Evolutionary conservation across 2,888 invertebrate species (phyloP).

Genomic region (Drosophila nr. medialis): DNA sequence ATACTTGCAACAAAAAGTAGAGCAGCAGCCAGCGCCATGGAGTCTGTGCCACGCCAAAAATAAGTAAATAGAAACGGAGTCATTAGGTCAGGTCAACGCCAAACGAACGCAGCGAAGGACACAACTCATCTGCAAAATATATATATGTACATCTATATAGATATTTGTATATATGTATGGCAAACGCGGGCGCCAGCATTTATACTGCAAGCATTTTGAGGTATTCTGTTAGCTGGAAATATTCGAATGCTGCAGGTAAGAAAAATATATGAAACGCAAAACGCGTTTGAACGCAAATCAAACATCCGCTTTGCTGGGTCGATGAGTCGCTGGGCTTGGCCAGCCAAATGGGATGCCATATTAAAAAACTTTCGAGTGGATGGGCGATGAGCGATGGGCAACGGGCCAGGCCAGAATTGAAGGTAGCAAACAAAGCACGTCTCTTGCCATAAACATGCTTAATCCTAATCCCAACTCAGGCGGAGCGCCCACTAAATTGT

Average conservation of each 20-base stretch:
- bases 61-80: slow-evolving; percentile 52
- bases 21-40: slow-evolving; percentile 54
- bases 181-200: slow-evolving; percentile 57
- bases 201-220: slow-evolving; percentile 39
- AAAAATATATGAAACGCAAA: slow-evolving; percentile 42
- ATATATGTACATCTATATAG: background rate
- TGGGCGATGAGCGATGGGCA: background rate
- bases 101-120: slow-evolving; percentile 47
- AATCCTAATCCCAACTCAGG: slow-evolving; percentile 42
- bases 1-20: slow-evolving; percentile 48
- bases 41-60: slow-evolving; percentile 59
- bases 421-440: slow-evolving; percentile 21
- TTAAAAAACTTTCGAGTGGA: slow-evolving; percentile 1
- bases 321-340: slow-evolving; percentile 2
- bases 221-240: slow-evolving; percentile 2
- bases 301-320: slow-evolving; percentile 33
- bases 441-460: slow-evolving; percentile 36
- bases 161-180: background rate
- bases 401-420: slow-evolving; percentile 2
- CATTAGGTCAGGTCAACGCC: slow-evolving; percentile 59
- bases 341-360: background rate
- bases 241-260: slow-evolving; percentile 12
- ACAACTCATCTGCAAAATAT: slow-evolving; percentile 16
- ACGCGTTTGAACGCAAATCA: slow-evolving; percentile 49
- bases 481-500: slow-evolving; percentile 47